These are phyloP conservation scores for Drosophila nr. fundita DNA, from an alignment of 2,888 invertebrate genomes.

Conservation along the genomic window DNA sequence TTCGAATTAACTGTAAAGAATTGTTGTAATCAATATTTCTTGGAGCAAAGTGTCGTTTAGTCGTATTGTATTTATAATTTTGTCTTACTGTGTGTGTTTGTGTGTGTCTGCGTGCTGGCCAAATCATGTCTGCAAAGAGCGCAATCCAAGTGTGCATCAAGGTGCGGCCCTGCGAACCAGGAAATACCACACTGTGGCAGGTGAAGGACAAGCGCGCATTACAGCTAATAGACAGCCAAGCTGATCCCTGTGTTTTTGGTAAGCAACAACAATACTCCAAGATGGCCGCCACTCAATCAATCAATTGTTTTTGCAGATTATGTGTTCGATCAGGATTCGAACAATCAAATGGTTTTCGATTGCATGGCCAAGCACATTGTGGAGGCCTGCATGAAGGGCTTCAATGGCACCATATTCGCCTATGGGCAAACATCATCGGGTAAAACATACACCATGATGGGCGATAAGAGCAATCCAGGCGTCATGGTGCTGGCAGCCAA, in stretches of 20 bases:
- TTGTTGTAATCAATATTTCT: slow-evolving; percentile 21
- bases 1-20: slow-evolving; percentile 62
- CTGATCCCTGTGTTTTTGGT: slow-evolving; percentile 86
- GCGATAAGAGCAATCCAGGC: slow-evolving; percentile 89
- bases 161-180: slow-evolving; percentile 87
- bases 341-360: slow-evolving; percentile 88
- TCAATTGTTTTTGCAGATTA: slow-evolving; percentile 86
- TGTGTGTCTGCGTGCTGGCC: background rate
- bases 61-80: background rate
- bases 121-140: slow-evolving; percentile 71
- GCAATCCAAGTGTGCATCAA: slow-evolving; percentile 91
- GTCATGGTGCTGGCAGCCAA: slow-evolving; percentile 90
- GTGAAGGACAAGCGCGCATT: slow-evolving; percentile 87
- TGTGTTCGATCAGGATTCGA: slow-evolving; percentile 88
- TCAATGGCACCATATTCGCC: slow-evolving; percentile 95
- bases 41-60: slow-evolving; percentile 16
- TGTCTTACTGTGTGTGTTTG: slow-evolving; percentile 6
- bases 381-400: slow-evolving; percentile 89
- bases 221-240: slow-evolving; percentile 86
- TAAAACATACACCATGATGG: slow-evolving; percentile 93
- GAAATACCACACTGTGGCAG: slow-evolving; percentile 88
- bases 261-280: slow-evolving; percentile 46
- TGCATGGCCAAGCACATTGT: slow-evolving; percentile 90
- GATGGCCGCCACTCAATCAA: slow-evolving; percentile 23
- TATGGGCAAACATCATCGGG: slow-evolving; percentile 97